Percentiles rank a stretch among this genome's conserved stretches.
Evolutionary conservation across 2,888 invertebrate species (phyloP).

Genomic region (Drosophila multiciliata): DNA sequence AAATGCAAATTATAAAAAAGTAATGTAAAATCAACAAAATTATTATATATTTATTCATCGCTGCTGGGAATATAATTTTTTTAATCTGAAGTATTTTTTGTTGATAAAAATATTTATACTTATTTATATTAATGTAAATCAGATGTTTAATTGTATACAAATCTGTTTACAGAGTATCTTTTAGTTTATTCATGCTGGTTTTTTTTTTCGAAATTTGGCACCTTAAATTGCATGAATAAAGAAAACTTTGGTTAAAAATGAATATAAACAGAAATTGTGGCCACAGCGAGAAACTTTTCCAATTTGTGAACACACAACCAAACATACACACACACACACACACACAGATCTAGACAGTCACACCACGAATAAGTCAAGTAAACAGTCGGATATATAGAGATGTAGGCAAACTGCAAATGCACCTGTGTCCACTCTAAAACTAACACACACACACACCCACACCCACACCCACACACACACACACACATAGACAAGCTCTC

Average conservation of each 20-base stretch:
- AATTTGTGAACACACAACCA: conserved; percentile 56
- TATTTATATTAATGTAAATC: background rate
- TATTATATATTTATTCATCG: background rate
- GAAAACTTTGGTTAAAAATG: conserved; percentile 42
- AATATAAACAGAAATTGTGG: conserved; percentile 58
- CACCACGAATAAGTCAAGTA: conserved; percentile 28
- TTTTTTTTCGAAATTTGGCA: background rate
- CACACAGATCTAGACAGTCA: background rate
- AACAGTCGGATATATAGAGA: conserved; percentile 28
- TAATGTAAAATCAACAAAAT: background rate
- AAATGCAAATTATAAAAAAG: background rate
- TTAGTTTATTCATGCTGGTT: background rate
- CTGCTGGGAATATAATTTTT: background rate
- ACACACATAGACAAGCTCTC: conserved; percentile 32
- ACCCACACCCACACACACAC: conserved; percentile 19
- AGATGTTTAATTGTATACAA: background rate
- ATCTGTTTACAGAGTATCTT: background rate
- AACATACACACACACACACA: background rate
- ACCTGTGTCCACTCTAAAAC: conserved; percentile 30
- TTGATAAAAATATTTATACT: background rate
- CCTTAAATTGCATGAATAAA: conserved; percentile 3
- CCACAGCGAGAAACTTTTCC: conserved; percentile 66
- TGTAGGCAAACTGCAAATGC: conserved; percentile 41
- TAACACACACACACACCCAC: conserved; percentile 17
- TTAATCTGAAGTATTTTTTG: background rate